Conservation (phyloP, 1,140 invertebrate species). For the Bilobella aurantiaca region DNA sequence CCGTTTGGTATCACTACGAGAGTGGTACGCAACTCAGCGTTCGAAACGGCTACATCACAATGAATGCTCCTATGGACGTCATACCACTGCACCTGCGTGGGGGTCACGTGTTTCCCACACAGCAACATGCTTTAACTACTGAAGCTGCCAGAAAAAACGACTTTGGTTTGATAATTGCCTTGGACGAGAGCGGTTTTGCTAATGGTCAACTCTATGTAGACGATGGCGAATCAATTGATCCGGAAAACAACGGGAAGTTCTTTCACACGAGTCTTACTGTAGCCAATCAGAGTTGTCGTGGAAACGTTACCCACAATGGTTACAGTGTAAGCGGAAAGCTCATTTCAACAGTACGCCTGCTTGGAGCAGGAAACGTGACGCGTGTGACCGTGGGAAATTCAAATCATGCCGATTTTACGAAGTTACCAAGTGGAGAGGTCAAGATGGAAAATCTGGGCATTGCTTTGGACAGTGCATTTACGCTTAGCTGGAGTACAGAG, state of each 20-base stretch:
- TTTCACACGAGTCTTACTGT: not conserved
- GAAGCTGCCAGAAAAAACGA: conserved; percentile 36
- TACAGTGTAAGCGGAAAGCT: conserved; percentile 14
- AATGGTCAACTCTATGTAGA: conserved; percentile 40
- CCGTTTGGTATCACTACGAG: conserved; percentile 43
- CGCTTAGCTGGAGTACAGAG: not conserved
- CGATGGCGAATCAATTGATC: conserved; percentile 53
- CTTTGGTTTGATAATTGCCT: conserved; percentile 39
- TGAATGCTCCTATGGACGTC: conserved; percentile 46
- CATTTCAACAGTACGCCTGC: conserved; percentile 17
- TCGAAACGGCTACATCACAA: conserved; percentile 3
- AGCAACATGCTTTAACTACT: conserved; percentile 54
- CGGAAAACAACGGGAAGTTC: conserved; percentile 10
- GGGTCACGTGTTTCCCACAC: conserved; percentile 60
- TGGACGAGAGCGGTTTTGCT: conserved; percentile 35
- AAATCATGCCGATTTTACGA: conserved; percentile 9
- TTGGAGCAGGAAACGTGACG: conserved; percentile 17
- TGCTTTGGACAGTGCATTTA: not conserved
- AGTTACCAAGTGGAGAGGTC: not conserved
- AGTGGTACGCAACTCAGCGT: conserved; percentile 35
- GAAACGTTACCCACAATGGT: conserved; percentile 2
- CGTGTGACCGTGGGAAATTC: conserved; percentile 16
- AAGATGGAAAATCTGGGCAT: not conserved
- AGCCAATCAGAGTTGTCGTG: not conserved
- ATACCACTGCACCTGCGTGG: conserved; percentile 55